phyloP scores from a whole-genome alignment of 2,797 vertebrate species.

The Dendrocincla fuliginosa region DNA sequence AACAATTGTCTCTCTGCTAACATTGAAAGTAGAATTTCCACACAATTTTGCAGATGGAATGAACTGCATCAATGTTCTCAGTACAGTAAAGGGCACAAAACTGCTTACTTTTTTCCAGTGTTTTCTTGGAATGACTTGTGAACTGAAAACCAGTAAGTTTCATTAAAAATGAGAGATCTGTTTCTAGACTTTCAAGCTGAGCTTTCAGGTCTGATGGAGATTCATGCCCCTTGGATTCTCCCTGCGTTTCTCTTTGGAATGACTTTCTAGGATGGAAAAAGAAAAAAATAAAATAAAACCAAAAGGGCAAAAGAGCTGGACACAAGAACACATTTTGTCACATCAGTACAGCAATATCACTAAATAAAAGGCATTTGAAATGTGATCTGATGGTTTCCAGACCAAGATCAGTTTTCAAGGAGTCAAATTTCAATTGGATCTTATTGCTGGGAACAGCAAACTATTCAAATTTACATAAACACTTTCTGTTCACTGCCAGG shows the following conservation, averaged over 20 bases:
- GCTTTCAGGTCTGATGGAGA: conserved; percentile 62
- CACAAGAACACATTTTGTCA: background rate
- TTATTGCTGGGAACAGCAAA: background rate
- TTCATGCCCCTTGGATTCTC: background rate
- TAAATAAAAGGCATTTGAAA: background rate
- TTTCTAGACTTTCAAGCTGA: conserved; percentile 78
- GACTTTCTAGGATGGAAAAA: conserved; percentile 57
- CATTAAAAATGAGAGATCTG: conserved; percentile 78
- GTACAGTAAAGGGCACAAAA: background rate
- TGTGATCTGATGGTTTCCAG: background rate
- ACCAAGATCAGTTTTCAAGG: background rate
- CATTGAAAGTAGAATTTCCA: background rate
- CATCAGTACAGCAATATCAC: background rate
- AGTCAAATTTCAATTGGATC: background rate
- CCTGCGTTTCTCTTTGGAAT: background rate
- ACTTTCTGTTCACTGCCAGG: background rate
- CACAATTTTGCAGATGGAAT: background rate
- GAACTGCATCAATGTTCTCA: background rate
- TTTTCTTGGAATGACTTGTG: conserved; percentile 77
- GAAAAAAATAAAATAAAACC: background rate
- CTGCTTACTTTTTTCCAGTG: conserved; percentile 79
- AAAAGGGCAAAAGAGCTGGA: background rate
- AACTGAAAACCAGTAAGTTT: conserved; percentile 82
- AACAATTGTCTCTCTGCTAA: background rate
- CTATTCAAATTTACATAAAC: background rate